Percentiles rank a stretch among this genome's conserved stretches.
Conservation (phyloP, 2,888 invertebrate species). For the Meloe dianella region DNA sequence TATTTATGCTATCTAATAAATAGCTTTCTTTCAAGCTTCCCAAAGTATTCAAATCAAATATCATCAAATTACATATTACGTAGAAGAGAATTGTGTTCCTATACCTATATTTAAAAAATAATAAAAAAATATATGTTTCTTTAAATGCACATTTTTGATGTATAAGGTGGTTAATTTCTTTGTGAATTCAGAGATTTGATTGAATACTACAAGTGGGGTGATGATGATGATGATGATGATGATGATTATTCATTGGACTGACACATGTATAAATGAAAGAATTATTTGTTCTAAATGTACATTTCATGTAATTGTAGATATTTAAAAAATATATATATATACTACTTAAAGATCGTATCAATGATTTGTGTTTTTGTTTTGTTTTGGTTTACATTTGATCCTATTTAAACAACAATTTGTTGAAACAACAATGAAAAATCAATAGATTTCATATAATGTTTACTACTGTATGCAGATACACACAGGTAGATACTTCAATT, state of each 20-base stretch:
- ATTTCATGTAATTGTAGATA: slow-evolving; percentile 53
- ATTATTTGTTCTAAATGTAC: slow-evolving; percentile 49
- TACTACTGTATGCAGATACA: background rate
- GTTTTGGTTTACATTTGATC: too few species aligned
- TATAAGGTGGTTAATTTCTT: slow-evolving; percentile 12
- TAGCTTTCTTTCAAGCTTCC: slow-evolving; percentile 26
- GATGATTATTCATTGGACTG: slow-evolving; percentile 43
- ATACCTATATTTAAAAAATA: background rate
- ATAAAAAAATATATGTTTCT: background rate
- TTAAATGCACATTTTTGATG: slow-evolving; percentile 27
- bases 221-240: too few species aligned
- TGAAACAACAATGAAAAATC: too few species aligned
- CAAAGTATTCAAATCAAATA: slow-evolving; percentile 25
- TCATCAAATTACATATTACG: slow-evolving; percentile 15
- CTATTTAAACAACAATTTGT: background rate
- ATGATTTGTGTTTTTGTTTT: slow-evolving; percentile 13
- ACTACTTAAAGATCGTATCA: slow-evolving; percentile 26
- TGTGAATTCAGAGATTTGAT: slow-evolving; percentile 25
- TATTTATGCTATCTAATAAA: slow-evolving; percentile 23
- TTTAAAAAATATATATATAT: slow-evolving; percentile 40
- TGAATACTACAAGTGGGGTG: slow-evolving; percentile 25
- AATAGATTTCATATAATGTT: background rate
- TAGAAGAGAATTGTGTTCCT: slow-evolving; percentile 31
- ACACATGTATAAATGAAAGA: slow-evolving; percentile 43
- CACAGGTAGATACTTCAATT: too few species aligned